A percentile compares a stretch with the other conserved stretches of the same genome.
Conservation (phyloP, 2,888 invertebrate species). For the Athetis lepigone region DNA sequence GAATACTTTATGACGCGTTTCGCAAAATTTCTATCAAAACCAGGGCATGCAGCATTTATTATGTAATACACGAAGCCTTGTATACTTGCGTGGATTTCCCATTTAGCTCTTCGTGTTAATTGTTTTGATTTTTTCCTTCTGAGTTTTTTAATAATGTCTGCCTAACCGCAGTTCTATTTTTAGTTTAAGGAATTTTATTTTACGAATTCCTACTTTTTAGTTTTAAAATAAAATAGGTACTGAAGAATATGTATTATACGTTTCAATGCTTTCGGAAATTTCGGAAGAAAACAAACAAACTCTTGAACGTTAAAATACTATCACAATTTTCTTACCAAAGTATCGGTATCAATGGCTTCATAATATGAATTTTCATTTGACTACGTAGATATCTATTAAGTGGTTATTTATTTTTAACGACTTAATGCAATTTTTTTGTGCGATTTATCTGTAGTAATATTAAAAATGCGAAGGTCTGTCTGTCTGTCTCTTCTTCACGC, state of each 20-base stretch:
- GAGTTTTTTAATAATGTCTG: neutral
- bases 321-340: neutral
- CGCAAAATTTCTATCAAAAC: slow-evolving; percentile 55
- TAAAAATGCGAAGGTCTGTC: too few species aligned
- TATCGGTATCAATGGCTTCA: neutral
- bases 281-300: too few species aligned
- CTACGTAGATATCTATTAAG: neutral
- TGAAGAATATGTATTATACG: too few species aligned
- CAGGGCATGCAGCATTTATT: slow-evolving; percentile 47
- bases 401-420: neutral
- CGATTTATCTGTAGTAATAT: too few species aligned
- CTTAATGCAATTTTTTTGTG: neutral
- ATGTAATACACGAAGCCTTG: slow-evolving; percentile 22
- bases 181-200: too few species aligned
- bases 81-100: slow-evolving; percentile 29
- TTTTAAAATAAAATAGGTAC: too few species aligned
- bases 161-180: neutral
- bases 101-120: neutral
- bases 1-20: slow-evolving; percentile 50
- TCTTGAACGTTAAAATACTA: too few species aligned
- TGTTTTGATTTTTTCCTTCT: slow-evolving; percentile 13
- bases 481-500: too few species aligned
- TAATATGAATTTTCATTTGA: neutral
- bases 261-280: too few species aligned
- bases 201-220: too few species aligned